Evolutionary conservation across 2,113 vertebrate genomes (phyloP).

Genomic region (Eclectus roratus): DNA sequence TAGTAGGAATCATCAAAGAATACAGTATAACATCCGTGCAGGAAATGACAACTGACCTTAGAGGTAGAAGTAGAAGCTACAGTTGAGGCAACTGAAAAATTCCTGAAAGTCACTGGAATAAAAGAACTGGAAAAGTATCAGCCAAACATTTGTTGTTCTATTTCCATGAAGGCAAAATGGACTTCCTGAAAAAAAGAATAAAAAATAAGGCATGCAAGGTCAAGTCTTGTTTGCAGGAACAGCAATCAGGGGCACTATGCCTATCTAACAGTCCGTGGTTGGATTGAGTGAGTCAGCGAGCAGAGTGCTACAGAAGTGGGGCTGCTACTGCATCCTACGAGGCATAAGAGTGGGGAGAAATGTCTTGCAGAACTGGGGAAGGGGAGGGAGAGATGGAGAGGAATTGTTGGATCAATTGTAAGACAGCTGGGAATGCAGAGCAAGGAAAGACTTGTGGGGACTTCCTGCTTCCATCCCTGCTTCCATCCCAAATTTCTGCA

Average conservation of each 20-base stretch:
- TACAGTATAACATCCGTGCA: accelerated
- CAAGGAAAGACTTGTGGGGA: background rate
- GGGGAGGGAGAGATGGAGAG: too few relatives aligned
- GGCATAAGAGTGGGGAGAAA: background rate
- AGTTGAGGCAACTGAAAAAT: background rate
- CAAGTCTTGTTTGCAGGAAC: background rate
- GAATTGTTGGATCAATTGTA: background rate
- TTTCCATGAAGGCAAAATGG: background rate
- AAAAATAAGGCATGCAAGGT: background rate
- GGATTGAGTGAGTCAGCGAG: background rate
- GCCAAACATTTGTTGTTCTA: background rate
- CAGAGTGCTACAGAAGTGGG: background rate
- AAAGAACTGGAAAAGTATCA: background rate
- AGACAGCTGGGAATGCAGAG: background rate
- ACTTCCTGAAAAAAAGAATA: background rate
- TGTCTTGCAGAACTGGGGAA: background rate
- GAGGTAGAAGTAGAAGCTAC: background rate
- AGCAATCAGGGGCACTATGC: background rate
- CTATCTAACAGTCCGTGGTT: background rate
- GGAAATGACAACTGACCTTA: background rate
- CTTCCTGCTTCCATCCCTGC: background rate
- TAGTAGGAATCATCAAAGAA: background rate
- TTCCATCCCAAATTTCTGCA: background rate
- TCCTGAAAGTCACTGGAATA: background rate
- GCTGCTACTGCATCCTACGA: background rate